Base-by-base conservation (phyloP, 2,888 invertebrate species). In the Caenorhabditis angaria region DNA sequence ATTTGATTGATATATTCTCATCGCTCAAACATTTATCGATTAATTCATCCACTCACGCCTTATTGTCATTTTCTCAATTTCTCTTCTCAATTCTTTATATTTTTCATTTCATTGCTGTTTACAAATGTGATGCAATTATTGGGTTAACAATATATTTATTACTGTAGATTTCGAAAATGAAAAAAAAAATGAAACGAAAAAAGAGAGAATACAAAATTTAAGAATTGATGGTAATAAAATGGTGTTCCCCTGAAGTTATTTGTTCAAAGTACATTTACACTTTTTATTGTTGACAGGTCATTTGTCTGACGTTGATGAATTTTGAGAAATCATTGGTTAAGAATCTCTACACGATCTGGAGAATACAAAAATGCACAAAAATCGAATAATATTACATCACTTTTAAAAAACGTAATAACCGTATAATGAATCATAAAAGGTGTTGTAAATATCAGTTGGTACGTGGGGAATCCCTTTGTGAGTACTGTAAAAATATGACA, bases 131-230 rank as follows among this genome's bases (percentile, higher is more conserved):
- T 41, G 41, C 41, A 41, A 41, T 41, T 41, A 41, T 10, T 18
- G 41, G 41, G 41, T 41, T 41, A 41, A 41, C 41, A 18, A 41
- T 41, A 41, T 41, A 41, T n/a, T n/a, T n/a, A n/a, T 41, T 41
- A 41, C 41, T 41, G 41, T 41, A 41, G 41, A n/a, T n/a, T n/a
- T n/a, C n/a, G 18, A 41, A 41, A 41, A 12, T 10, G 41, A 41
- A 41, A 41, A 41, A 41, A 41, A 3, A n/a, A n/a, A n/a, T n/a
- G n/a, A n/a, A n/a, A n/a, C n/a, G n/a, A n/a, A n/a, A n/a, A n/a
- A n/a, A n/a, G n/a, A n/a, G n/a, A n/a, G n/a, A n/a, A n/a, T n/a
- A n/a, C n/a, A n/a, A n/a, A n/a, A n/a, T n/a, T n/a, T n/a, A n/a
- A n/a, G n/a, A n/a, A n/a, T n/a, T n/a, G n/a, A n/a, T n/a, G n/a